Conservation (phyloP, 2,888 invertebrate genomes). For the Scaptomyza cyrtandrae region DNA sequence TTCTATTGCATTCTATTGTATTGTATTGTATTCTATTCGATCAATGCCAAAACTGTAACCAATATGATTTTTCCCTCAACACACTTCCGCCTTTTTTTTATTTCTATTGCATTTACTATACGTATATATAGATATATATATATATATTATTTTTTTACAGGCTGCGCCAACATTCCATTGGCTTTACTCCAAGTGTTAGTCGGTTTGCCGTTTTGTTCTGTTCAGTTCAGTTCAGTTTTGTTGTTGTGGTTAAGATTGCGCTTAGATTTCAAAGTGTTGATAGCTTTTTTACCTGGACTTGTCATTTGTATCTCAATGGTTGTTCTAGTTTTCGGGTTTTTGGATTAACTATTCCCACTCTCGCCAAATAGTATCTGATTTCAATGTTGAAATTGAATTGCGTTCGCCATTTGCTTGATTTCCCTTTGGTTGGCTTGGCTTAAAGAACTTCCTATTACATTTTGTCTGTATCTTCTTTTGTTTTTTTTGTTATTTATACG, state of each 20-base stretch:
- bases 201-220: constrained; percentile 33
- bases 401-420: constrained; percentile 34
- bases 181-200: constrained; percentile 14
- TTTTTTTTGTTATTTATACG: constrained; percentile 44
- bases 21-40: constrained; percentile 1
- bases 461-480: constrained; percentile 15
- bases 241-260: constrained; percentile 50
- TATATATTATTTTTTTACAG: constrained; percentile 14
- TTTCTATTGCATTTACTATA: neutral
- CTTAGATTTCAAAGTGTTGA: constrained; percentile 54
- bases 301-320: constrained; percentile 14
- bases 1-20: neutral
- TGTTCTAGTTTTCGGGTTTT: constrained; percentile 40
- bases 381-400: constrained; percentile 68
- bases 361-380: constrained; percentile 64
- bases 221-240: neutral
- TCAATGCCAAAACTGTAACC: constrained; percentile 45
- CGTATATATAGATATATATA: neutral
- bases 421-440: constrained; percentile 43
- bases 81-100: constrained; percentile 60
- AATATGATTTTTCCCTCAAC: constrained; percentile 49
- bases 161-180: constrained; percentile 67
- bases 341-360: constrained; percentile 21
- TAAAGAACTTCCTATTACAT: constrained; percentile 34
- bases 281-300: constrained; percentile 18